Base-by-base conservation (phyloP, 2,797 vertebrate species). In the Lateolabrax maculatus region DNA sequence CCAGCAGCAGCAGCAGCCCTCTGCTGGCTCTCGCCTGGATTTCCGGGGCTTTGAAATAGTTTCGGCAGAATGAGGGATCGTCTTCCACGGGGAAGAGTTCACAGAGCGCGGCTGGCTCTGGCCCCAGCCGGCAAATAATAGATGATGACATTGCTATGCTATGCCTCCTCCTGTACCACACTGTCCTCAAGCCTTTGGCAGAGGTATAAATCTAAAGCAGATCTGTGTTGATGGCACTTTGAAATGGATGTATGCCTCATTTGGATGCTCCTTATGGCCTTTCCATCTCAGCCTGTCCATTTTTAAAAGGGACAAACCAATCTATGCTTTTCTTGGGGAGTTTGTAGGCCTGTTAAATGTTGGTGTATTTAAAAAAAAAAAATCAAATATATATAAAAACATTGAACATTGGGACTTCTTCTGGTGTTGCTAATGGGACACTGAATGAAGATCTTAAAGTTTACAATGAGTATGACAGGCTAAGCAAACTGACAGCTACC, bases 21-120 rank as follows among this genome's bases (percentile, higher is more conserved):
- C 92, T 94, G 94, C 94, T 84, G 92, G 95, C 93, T 88, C 86
- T 87, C 83, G 89, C 88, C 76, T 79, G 91, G 9, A 93, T 94
- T 96, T 96, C 95, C 95, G 94, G 94, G 82, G 90, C 94, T 96
- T 96, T 95, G 94, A 95, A 95, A 92, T 95, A 89, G 89, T 94
- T n/a, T 93, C 67, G n/a, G 71, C 94, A 71, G 82, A 92, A 91
- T 90, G 92, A 93, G 90, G 84, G 93, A 92, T 93, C 89, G 72
- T 91, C 92, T 94, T 92, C 86, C 90, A 90, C 78, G 68, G 87
- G n/a, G 92, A 84, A 84, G 92, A 90, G 91, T 91, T 93, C 87
- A 88, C 88, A 90, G 90, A 89, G 87, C 91, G 37, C 86, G 87
- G 91, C 95, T 95, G 94, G 93, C 95, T 95, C 76, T 13, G 85